These are phyloP conservation scores for Karalla daura DNA, from an alignment of 2,797 vertebrate genomes.

Conservation along the genomic window DNA sequence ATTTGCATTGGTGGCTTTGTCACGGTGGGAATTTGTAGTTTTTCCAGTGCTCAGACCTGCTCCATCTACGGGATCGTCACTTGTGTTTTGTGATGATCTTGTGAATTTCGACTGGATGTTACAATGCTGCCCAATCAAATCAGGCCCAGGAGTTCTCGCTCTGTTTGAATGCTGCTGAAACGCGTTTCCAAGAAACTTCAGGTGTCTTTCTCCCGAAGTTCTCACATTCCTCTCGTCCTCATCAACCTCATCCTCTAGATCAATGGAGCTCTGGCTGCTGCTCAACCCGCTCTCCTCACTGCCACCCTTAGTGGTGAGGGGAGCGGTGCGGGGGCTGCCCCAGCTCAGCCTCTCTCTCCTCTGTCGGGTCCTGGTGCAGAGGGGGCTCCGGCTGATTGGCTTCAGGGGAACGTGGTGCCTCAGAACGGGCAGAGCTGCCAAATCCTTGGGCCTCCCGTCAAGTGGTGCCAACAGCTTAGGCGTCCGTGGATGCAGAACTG, in stretches of 20 bases:
- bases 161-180: conserved; percentile 10
- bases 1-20: conserved; percentile 3
- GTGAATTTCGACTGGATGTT: conserved; percentile 20
- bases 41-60: conserved; percentile 1
- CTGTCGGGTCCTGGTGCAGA: conserved; percentile 43
- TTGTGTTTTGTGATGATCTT: conserved; percentile 1
- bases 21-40: conserved; percentile 1
- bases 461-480: conserved; percentile 79
- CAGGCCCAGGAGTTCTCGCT: conserved; percentile 6
- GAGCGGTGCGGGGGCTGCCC: conserved; percentile 22
- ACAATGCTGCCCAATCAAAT: conserved; percentile 7
- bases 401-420: conserved; percentile 65
- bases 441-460: conserved; percentile 43
- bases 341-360: conserved; percentile 53
- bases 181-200: conserved; percentile 12
- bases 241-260: conserved; percentile 65
- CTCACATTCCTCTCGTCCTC: background rate
- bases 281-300: conserved; percentile 78
- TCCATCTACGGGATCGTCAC: conserved; percentile 6
- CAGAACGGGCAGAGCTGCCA: conserved; percentile 32
- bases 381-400: conserved; percentile 61
- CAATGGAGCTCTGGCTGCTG: conserved; percentile 76
- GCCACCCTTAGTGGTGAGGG: conserved; percentile 46
- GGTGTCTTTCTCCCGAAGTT: background rate
- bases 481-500: conserved; percentile 53